These are phyloP conservation scores for Phortica okadai DNA, from an alignment of 2,888 invertebrate genomes.

Conservation along the genomic window DNA sequence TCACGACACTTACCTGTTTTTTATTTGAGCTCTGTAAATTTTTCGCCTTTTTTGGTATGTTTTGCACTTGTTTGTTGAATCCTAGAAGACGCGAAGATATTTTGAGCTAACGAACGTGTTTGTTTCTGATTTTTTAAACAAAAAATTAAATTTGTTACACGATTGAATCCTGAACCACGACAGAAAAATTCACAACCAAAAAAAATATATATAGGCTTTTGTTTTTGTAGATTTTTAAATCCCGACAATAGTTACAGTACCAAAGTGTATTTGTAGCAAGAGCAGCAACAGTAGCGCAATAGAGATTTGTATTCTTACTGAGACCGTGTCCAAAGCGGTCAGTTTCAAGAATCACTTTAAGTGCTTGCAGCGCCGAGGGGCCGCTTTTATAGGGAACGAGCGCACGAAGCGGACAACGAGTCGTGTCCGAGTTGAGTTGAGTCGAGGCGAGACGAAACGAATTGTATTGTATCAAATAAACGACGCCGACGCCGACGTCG, in stretches of 20 bases:
- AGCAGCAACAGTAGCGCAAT: neutral
- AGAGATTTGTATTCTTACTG: slow-evolving; percentile 34
- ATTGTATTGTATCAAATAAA: neutral
- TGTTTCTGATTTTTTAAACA: neutral
- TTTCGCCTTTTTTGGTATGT: neutral
- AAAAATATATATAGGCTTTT: neutral
- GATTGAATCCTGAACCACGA: neutral
- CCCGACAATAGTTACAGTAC: neutral
- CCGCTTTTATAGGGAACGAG: slow-evolving; percentile 68
- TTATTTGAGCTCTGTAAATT: neutral
- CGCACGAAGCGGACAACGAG: slow-evolving; percentile 1
- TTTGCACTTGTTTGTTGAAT: neutral
- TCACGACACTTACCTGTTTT: neutral
- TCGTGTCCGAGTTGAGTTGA: neutral
- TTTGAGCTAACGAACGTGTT: neutral
- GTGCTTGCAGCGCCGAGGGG: slow-evolving; percentile 69
- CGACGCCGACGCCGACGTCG: neutral
- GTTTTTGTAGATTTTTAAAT: neutral
- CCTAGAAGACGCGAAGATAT: neutral
- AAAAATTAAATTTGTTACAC: slow-evolving; percentile 3
- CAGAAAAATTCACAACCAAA: neutral
- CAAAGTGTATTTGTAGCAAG: neutral
- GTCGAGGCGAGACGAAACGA: neutral
- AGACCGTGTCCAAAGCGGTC: slow-evolving; percentile 57
- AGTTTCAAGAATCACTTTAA: slow-evolving; percentile 74